phyloP scores from a whole-genome alignment of 2,797 vertebrate species.

The Crocodylus rhombifer region DNA sequence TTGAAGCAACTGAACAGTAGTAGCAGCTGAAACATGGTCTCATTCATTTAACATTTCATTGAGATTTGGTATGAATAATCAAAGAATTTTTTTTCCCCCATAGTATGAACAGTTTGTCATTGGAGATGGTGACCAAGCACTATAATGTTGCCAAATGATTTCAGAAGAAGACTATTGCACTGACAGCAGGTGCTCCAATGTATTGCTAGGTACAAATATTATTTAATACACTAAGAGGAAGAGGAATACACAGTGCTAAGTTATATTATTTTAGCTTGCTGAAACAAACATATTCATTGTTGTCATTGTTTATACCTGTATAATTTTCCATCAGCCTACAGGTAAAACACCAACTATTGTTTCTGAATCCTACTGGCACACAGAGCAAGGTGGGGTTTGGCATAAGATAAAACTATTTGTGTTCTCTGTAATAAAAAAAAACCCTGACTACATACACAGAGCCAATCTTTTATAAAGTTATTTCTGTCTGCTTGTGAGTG shows the following conservation, averaged over 20 bases:
- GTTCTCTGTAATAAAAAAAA: neutral
- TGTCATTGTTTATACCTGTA: neutral
- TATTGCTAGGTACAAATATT: conserved; percentile 10
- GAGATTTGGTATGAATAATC: conserved; percentile 42
- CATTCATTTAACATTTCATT: conserved; percentile 49
- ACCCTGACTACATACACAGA: neutral
- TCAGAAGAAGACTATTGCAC: conserved; percentile 49
- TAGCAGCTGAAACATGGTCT: conserved; percentile 38
- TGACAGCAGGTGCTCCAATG: conserved; percentile 59
- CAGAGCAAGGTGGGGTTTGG: neutral
- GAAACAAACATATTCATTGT: neutral
- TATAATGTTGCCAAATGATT: conserved; percentile 36
- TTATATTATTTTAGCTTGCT: neutral
- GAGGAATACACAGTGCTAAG: neutral
- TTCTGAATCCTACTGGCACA: neutral
- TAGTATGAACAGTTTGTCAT: neutral
- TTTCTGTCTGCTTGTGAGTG: rapidly evolving
- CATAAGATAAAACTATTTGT: rapidly evolving
- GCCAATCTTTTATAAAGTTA: rapidly evolving
- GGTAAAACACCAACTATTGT: neutral
- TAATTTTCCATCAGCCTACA: neutral
- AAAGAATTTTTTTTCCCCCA: conserved; percentile 69
- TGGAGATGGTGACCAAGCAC: conserved; percentile 48
- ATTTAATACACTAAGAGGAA: conserved; percentile 35
- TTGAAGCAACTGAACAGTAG: conserved; percentile 17